phyloP scores from a whole-genome alignment of 1,140 invertebrate species.

The Zaprionus taronus region DNA sequence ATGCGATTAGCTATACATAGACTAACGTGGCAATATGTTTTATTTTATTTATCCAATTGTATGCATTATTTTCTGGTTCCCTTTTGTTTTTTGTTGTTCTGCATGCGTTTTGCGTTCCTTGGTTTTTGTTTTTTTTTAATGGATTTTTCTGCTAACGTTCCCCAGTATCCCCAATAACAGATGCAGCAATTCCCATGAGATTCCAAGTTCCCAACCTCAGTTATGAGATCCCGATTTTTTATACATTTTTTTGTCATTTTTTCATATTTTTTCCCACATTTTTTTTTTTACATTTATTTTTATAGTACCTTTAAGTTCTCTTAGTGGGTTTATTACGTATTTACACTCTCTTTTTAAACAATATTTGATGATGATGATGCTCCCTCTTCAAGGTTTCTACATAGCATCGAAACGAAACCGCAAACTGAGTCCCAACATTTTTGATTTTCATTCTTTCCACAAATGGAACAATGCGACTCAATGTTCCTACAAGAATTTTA shows the following conservation, averaged over 20 bases:
- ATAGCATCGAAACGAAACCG: conserved; percentile 17
- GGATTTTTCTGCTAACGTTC: background rate
- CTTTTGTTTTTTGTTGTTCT: conserved; percentile 13
- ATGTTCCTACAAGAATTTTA: background rate
- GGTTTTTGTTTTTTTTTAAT: conserved; percentile 5
- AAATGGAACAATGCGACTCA: conserved; percentile 10
- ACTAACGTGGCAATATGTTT: background rate
- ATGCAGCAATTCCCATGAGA: background rate
- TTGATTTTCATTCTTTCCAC: conserved; percentile 67
- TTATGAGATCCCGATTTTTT: background rate
- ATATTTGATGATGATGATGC: conserved; percentile 9
- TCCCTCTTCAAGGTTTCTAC: conserved; percentile 12
- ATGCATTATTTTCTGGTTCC: background rate
- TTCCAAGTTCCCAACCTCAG: background rate
- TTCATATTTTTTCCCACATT: background rate
- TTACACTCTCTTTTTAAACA: background rate
- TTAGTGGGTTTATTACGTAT: background rate
- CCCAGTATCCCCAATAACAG: background rate
- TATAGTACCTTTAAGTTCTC: conserved; percentile 15
- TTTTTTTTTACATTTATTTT: background rate
- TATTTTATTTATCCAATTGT: conserved; percentile 7
- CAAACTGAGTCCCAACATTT: conserved; percentile 73
- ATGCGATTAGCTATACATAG: conserved; percentile 6
- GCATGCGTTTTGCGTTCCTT: conserved; percentile 31
- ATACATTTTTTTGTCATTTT: background rate